Percentiles rank a stretch among this genome's conserved stretches.
Conservation (phyloP, 2,888 invertebrate species). For the Tinea trinotella region DNA sequence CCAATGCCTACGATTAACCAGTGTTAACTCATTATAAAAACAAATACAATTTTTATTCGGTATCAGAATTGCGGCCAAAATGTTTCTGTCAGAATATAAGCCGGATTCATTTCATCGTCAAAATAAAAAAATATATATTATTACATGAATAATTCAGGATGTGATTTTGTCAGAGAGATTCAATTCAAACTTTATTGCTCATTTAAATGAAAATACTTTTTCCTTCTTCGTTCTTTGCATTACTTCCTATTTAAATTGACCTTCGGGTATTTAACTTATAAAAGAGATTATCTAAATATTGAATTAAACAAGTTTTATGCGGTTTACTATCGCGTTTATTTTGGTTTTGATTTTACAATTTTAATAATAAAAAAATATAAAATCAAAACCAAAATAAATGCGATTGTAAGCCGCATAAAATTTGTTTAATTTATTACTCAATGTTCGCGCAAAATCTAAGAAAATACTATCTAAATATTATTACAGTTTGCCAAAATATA, state of each 20-base stretch:
- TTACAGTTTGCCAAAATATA: not conserved
- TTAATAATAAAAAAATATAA: no score
- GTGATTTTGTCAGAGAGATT: constrained; percentile 45
- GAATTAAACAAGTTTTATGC: no score
- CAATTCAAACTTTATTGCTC: constrained; percentile 45
- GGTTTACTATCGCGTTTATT: no score
- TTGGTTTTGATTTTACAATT: no score
- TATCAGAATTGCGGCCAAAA: not conserved
- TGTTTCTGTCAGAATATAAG: not conserved
- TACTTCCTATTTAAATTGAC: constrained; percentile 13
- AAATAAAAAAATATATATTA: constrained; percentile 22
- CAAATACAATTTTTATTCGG: not conserved
- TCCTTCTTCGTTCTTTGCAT: constrained; percentile 30
- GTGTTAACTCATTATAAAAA: not conserved
- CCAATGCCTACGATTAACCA: no score
- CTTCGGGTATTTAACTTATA: constrained; percentile 9
- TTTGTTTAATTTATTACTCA: no score
- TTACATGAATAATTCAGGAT: constrained; percentile 32
- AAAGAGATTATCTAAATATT: no score
- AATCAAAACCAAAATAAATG: no score
- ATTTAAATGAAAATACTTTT: constrained; percentile 51
- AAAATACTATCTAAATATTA: not conserved
- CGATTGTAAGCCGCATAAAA: no score
- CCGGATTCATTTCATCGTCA: constrained; percentile 4
- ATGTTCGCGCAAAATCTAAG: no score